Evolutionary conservation across 2,888 invertebrate species (phyloP), one percentile per base, ranked within the genome.

Genomic region (Leucania comma): DNA sequence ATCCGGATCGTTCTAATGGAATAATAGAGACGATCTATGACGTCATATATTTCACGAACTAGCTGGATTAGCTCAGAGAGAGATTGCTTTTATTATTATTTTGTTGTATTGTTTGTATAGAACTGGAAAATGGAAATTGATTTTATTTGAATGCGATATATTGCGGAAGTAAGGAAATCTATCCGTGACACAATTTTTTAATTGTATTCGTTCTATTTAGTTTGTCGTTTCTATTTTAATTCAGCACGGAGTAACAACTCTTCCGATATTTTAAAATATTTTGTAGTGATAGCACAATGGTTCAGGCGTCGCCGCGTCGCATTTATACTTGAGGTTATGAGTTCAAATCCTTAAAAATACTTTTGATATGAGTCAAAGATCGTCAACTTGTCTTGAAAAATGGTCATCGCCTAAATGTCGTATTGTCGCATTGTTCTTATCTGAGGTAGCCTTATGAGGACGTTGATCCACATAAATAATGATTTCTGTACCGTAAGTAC

Each of bases 11-110:
- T 70, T 82, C 86, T 89, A 89, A 90, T 90, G 86, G 88, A 88
- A 88, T 88, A 88, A 87, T 86, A 85, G 85, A 83, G 80, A 81
- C 80, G 83, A 88, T 87, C 85, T 87, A 88, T 86, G 82, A 85
- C 62, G 84, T 78, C 83, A 79, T 86, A 84, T 81, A 87, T 84
- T 84, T 82, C 75, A 79, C 83, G 79, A 79, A 82, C 82, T 71
- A 74, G 46, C 70, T 61, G 82, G 73, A 84, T 82, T 76, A 82
- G 67, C 54, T 58, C 53, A 38, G 63, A 65, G 78, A 81, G 66
- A 67, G 70, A 77, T 71, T 50, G 75, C 48, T 53, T 61, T 73
- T 63, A 72, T 60, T 74, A 74, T 42, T 54, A 72, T 35, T 70
- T 67, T 68, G 48, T 72, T 60, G 38, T 65, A 76, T 60, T 75